Evolutionary conservation across 1,140 invertebrate genomes (phyloP).

Genomic region (Drosophila biarmipes): DNA sequence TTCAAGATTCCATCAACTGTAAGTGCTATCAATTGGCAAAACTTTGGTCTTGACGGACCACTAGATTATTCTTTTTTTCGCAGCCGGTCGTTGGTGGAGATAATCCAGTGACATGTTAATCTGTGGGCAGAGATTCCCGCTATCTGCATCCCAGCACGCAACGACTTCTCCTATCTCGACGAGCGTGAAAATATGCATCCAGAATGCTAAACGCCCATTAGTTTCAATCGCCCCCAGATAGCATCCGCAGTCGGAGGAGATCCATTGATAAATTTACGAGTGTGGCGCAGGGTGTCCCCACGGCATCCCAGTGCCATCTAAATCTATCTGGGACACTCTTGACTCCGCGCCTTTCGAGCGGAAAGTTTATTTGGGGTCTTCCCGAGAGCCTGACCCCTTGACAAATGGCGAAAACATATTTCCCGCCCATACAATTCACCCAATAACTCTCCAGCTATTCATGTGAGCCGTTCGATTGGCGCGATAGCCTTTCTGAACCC

Average conservation of each 20-base stretch:
- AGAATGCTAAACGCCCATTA: conserved; percentile 43
- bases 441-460: conserved; percentile 28
- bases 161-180: conserved; percentile 6
- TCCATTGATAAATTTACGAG: conserved; percentile 62
- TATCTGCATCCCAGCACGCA: conserved; percentile 17
- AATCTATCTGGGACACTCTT: conserved; percentile 37
- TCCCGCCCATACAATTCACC: not conserved
- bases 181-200: conserved; percentile 38
- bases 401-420: conserved; percentile 40
- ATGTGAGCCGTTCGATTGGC: conserved; percentile 41
- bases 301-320: conserved; percentile 33
- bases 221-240: conserved; percentile 39
- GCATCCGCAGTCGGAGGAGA: conserved; percentile 1
- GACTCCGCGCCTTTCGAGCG: conserved; percentile 32
- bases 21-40: not conserved
- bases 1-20: not conserved
- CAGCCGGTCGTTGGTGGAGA: not conserved
- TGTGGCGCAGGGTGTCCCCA: conserved; percentile 47
- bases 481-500: conserved; percentile 72
- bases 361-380: conserved; percentile 40
- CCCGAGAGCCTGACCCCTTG: conserved; percentile 43
- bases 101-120: conserved; percentile 57
- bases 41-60: not conserved
- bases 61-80: not conserved
- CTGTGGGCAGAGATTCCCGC: conserved; percentile 24